Conservation (phyloP, 2,888 invertebrate species). For the Rotaria sp. region DNA sequence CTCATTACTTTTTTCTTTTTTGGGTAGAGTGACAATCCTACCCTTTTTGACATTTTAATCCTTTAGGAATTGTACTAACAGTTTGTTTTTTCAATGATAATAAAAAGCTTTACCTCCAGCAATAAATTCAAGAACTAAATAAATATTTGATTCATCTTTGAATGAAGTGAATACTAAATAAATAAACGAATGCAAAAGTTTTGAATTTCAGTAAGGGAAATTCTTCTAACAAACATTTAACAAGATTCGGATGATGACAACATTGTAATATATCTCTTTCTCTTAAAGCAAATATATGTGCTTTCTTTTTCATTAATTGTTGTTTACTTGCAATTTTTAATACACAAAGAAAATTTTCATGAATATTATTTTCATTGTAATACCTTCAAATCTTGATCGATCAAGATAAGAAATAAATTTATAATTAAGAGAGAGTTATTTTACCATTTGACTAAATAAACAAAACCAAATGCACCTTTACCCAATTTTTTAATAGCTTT, state of each 20-base stretch:
- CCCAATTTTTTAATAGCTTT: neutral
- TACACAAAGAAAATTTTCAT: neutral
- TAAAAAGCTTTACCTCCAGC: neutral
- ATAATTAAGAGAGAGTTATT: neutral
- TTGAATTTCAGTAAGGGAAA: neutral
- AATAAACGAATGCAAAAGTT: neutral
- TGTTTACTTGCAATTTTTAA: neutral
- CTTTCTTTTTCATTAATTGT: neutral
- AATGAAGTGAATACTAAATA: slow-evolving; percentile 23
- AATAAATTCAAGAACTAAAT: slow-evolving; percentile 32
- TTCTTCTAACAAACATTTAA: neutral
- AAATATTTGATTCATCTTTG: slow-evolving; percentile 36
- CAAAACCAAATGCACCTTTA: neutral
- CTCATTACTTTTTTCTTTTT: no score
- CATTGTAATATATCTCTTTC: slow-evolving; percentile 34
- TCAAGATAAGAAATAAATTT: no score
- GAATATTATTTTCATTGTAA: no score
- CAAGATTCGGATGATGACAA: slow-evolving; percentile 38
- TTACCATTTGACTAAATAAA: neutral
- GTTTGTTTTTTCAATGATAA: no score
- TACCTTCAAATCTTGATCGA: no score
- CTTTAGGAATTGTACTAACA: no score
- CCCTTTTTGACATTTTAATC: no score
- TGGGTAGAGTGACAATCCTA: no score
- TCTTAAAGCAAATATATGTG: neutral